Percentiles rank a stretch among this genome's conserved stretches.
These are phyloP conservation scores for Trachythela sp. DNA, from an alignment of 64 coral and sea anemone genomes.

Conservation along the genomic window DNA sequence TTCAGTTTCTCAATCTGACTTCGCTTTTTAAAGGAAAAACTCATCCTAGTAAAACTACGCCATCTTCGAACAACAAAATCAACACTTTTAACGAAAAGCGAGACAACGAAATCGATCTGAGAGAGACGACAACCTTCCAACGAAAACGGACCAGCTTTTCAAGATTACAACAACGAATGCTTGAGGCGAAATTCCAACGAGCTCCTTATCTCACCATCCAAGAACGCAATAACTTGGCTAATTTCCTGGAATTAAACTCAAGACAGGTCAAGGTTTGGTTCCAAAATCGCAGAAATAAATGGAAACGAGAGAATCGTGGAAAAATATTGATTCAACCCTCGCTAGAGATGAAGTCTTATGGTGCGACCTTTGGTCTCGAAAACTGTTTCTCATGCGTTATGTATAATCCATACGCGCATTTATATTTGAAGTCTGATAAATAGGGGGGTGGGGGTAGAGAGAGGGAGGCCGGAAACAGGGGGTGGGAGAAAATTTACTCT, in stretches of 20 bases:
- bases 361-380: background rate
- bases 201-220: slow-evolving; percentile 14
- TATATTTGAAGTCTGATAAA: background rate
- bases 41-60: background rate
- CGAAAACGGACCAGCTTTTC: slow-evolving; percentile 18
- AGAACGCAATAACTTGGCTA: slow-evolving; percentile 12
- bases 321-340: slow-evolving; percentile 8
- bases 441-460: background rate
- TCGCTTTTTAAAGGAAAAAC: background rate
- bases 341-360: background rate
- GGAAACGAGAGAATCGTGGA: slow-evolving; percentile 10
- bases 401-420: background rate
- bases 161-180: background rate
- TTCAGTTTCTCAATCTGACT: background rate
- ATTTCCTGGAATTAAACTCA: slow-evolving; percentile 7
- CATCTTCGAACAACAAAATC: background rate
- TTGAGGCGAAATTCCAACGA: slow-evolving; percentile 2
- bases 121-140: background rate
- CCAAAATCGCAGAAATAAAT: slow-evolving; percentile 18
- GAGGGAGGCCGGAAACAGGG: background rate
- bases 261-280: slow-evolving; percentile 21
- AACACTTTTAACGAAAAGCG: background rate
- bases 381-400: slow-evolving; percentile 14
- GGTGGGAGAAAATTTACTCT: too few relatives aligned
- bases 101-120: background rate